Percentiles rank a stretch among this genome's conserved stretches.
These are phyloP conservation scores for Melanophora roralis DNA, from an alignment of 2,888 invertebrate species.

Conservation along the genomic window DNA sequence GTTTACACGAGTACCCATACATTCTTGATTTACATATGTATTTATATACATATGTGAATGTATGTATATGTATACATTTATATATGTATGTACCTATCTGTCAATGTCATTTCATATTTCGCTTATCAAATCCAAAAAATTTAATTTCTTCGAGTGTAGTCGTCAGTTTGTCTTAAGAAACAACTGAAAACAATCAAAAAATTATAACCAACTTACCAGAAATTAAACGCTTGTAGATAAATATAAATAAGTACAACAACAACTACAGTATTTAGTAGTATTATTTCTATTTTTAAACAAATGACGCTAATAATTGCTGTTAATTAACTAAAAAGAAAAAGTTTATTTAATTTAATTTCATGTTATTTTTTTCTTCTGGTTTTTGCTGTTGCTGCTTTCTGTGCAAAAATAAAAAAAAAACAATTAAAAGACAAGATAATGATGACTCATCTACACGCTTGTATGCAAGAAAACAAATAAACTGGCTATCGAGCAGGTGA, in stretches of 20 bases:
- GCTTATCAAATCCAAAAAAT: background rate
- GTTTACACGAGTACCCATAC: no score
- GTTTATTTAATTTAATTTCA: constrained; percentile 37
- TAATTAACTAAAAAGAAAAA: constrained; percentile 42
- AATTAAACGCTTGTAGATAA: background rate
- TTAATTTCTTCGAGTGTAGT: constrained; percentile 32
- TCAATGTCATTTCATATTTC: constrained; percentile 1
- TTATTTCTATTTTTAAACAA: constrained; percentile 57
- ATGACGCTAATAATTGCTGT: constrained; percentile 59
- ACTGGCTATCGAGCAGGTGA: constrained; percentile 22
- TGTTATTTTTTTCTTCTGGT: constrained; percentile 14
- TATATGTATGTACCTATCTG: background rate
- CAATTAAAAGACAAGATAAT: constrained; percentile 46
- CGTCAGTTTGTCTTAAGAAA: background rate
- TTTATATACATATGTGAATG: no score
- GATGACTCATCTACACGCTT: constrained; percentile 48
- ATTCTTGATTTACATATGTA: no score
- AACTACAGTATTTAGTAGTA: background rate
- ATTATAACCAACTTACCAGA: constrained; percentile 15
- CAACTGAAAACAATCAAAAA: constrained; percentile 19
- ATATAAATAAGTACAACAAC: background rate
- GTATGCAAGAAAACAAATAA: background rate
- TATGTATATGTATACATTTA: no score
- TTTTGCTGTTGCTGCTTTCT: background rate
- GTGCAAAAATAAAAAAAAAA: constrained; percentile 10